phyloP scores from a whole-genome alignment of 2,888 invertebrate genomes.

The Caenorhabditis macrosperma region DNA sequence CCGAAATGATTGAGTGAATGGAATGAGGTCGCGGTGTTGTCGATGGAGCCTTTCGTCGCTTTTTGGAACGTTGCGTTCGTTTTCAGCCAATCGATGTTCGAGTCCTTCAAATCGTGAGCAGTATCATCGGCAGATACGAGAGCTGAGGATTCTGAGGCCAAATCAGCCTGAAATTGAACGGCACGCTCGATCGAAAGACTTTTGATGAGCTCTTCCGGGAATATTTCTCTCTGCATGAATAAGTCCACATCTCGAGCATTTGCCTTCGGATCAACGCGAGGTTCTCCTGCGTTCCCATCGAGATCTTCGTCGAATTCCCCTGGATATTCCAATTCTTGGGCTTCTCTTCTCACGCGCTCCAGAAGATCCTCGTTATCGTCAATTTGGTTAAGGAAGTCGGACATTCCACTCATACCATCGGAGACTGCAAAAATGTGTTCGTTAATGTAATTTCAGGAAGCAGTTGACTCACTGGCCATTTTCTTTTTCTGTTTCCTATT shows the following conservation, averaged over 20 bases:
- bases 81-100: constrained; percentile 45
- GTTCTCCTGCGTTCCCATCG: constrained; percentile 4
- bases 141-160: not conserved
- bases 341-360: not conserved
- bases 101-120: constrained; percentile 32
- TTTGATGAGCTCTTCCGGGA: not conserved
- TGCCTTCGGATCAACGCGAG: not conserved
- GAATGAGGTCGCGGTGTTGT: constrained; percentile 23
- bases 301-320: not conserved
- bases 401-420: constrained; percentile 33
- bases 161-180: not conserved
- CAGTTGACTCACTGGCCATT: constrained; percentile 21
- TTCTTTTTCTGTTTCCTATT: constrained; percentile 31
- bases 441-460: not conserved
- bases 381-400: constrained; percentile 6
- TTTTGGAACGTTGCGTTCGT: constrained; percentile 51
- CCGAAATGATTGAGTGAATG: constrained; percentile 46
- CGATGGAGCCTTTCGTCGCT: constrained; percentile 30
- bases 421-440: not conserved
- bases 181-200: not conserved
- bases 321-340: not conserved
- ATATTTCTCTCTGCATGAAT: not conserved
- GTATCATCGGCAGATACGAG: constrained; percentile 4
- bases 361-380: constrained; percentile 1
- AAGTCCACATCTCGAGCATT: constrained; percentile 30